Evolutionary conservation across 2,797 vertebrate species (phyloP).

Genomic region (Champsocephalus esox): DNA sequence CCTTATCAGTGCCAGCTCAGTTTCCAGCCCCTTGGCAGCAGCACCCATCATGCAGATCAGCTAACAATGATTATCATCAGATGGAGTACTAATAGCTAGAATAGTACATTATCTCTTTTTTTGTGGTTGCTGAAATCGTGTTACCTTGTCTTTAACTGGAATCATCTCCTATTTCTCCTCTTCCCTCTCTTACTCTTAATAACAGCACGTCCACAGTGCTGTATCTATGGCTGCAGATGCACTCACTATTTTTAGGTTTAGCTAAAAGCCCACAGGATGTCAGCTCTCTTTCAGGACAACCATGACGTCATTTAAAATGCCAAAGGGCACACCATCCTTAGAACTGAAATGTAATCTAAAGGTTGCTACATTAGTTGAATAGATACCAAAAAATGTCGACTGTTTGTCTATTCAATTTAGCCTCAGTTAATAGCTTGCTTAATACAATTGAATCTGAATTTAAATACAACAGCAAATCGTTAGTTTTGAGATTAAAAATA

Average conservation of each 20-base stretch:
- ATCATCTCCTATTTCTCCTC: not conserved
- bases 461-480: not conserved
- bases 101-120: slow-evolving; percentile 21
- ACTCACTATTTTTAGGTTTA: slow-evolving; percentile 16
- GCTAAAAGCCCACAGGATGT: not conserved
- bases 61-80: slow-evolving; percentile 21
- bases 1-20: slow-evolving; percentile 34
- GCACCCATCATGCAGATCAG: slow-evolving; percentile 8
- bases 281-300: slow-evolving; percentile 6
- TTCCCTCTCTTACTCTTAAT: slow-evolving; percentile 12
- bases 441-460: not conserved
- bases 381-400: not conserved
- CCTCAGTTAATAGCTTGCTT: not conserved
- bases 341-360: not conserved
- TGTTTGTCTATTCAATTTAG: not conserved
- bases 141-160: slow-evolving; percentile 1
- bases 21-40: slow-evolving; percentile 20
- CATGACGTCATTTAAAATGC: not conserved
- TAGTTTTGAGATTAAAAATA: not conserved
- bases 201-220: slow-evolving; percentile 6
- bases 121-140: not conserved
- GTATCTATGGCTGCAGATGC: slow-evolving; percentile 2
- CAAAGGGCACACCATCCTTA: not conserved
- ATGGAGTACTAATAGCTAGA: slow-evolving; percentile 1
- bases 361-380: not conserved